Percentiles rank a stretch among this genome's conserved stretches.
Evolutionary conservation across 2,113 vertebrate genomes (phyloP).

Genomic region (Phycodurus eques): DNA sequence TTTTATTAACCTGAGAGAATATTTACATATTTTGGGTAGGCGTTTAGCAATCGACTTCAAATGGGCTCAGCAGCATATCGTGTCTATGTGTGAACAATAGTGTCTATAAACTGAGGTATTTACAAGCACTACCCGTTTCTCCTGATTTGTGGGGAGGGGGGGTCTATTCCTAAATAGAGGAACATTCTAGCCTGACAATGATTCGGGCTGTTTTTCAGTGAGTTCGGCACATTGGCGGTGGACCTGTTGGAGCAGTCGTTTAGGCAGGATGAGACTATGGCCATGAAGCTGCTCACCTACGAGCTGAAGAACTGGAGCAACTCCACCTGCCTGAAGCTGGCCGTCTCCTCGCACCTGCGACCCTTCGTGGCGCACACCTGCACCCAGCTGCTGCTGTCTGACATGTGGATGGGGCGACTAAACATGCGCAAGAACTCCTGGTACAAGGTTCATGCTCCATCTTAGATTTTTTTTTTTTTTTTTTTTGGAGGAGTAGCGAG

Average conservation of each 20-base stretch:
- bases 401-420: slow-evolving; percentile 99
- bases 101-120: too few relatives aligned
- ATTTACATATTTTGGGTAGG: too few relatives aligned
- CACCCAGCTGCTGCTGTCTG: slow-evolving; percentile 94
- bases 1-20: too few relatives aligned
- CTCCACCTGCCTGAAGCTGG: slow-evolving; percentile 94
- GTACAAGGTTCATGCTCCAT: slow-evolving; percentile 89
- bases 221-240: slow-evolving; percentile 93
- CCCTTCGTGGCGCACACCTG: slow-evolving; percentile 96
- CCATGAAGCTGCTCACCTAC: slow-evolving; percentile 98
- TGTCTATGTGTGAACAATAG: too few relatives aligned
- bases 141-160: too few relatives aligned
- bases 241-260: slow-evolving; percentile 96
- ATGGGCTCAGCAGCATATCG: too few relatives aligned
- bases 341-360: slow-evolving; percentile 91
- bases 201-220: slow-evolving; percentile 68
- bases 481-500: slow-evolving; percentile 15
- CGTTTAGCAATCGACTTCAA: too few relatives aligned
- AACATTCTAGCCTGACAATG: not conserved
- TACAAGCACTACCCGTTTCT: too few relatives aligned
- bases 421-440: slow-evolving; percentile 99
- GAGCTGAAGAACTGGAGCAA: slow-evolving; percentile 99
- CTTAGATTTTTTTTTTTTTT: slow-evolving; percentile 31
- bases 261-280: slow-evolving; percentile 97
- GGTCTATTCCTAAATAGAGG: not conserved